Evolutionary conservation across 2,888 invertebrate genomes (phyloP), one percentile per base, ranked within the genome.

Genomic region (Balanococcus diminutus): DNA sequence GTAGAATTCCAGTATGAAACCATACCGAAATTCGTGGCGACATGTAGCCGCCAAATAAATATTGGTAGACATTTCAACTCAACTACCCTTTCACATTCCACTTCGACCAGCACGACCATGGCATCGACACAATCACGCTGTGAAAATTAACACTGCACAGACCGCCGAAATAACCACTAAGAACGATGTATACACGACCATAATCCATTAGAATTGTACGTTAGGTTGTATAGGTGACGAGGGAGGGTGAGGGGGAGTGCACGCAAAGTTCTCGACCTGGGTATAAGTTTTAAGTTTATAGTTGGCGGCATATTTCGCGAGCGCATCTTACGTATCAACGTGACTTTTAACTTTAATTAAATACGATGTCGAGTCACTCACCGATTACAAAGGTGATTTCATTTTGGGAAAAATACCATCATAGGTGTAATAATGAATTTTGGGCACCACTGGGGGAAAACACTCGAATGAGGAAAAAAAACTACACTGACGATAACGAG

Each of bases 1-100:
- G 14, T 67, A 28, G 61, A 25, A 67, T 67, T 67, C 61, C 61
- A 25, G 61, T 28, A 28, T 14, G 61, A 67, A 67, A 67, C 61
- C 61, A 67, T 67, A 67, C 61, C 28, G 14, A 67, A 67, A 67
- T 67, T 67, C 8, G 25, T 67, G 61, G 61, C 61, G 61, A 67
- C 61, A 67, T 25, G 61, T 14, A 67, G 61, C 61, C 61, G 61
- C 25, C 61, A 28, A 67, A 67, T 67, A 67, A 67, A 67, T 67
- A 67, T 67, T 25, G 25, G 61, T 67, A 67, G 61, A 67, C 61
- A 25, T 67, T 67, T 25, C 25, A 25, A 67, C 25, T 28, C 4
- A 67, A 67, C 61, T 67, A 67, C 61, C 61, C 61, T 28, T 67
- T 19, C 56, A 22, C 56, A 22, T 56, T 11, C 25, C 61, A 14